These are phyloP conservation scores for Ladona fulva DNA, from an alignment of 1,140 invertebrate species.

Conservation along the genomic window DNA sequence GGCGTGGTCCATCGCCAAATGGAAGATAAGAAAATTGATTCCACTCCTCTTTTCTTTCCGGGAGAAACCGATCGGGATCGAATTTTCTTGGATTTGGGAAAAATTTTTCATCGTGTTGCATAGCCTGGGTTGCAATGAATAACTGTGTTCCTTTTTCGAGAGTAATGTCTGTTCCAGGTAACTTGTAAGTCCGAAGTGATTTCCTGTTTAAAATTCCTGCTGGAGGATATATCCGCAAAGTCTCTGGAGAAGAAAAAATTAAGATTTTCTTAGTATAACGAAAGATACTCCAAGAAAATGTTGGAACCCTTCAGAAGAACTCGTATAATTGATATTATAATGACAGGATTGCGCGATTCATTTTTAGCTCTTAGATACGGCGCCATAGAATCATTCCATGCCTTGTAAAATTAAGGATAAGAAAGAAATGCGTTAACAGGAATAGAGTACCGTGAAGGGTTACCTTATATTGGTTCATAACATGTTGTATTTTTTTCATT, in stretches of 20 bases:
- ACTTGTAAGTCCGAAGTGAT: conserved; percentile 34
- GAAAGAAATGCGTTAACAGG: too few relatives aligned
- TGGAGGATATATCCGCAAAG: conserved; percentile 45
- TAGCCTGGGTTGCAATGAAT: conserved; percentile 35
- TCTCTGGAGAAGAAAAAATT: conserved; percentile 32
- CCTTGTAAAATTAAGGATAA: too few relatives aligned
- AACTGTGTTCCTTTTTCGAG: conserved; percentile 32
- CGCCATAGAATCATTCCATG: too few relatives aligned
- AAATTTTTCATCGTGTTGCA: conserved; percentile 43
- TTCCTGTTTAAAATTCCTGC: conserved; percentile 42
- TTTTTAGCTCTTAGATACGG: too few relatives aligned
- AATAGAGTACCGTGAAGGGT: too few relatives aligned
- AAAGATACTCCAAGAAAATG: too few relatives aligned
- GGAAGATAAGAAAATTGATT: conserved; percentile 42
- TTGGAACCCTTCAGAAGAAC: too few relatives aligned
- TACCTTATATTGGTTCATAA: too few relatives aligned
- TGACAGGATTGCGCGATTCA: too few relatives aligned
- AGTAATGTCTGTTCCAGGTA: conserved; percentile 19
- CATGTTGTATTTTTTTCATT: too few relatives aligned
- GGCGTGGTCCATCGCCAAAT: conserved; percentile 61
- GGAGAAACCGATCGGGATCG: conserved; percentile 42
- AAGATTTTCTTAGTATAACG: too few relatives aligned
- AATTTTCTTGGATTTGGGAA: conserved; percentile 44
- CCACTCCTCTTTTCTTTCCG: conserved; percentile 34
- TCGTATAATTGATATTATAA: too few relatives aligned